Conservation (phyloP, 2,888 invertebrate species). For the Cephus spinipes region DNA sequence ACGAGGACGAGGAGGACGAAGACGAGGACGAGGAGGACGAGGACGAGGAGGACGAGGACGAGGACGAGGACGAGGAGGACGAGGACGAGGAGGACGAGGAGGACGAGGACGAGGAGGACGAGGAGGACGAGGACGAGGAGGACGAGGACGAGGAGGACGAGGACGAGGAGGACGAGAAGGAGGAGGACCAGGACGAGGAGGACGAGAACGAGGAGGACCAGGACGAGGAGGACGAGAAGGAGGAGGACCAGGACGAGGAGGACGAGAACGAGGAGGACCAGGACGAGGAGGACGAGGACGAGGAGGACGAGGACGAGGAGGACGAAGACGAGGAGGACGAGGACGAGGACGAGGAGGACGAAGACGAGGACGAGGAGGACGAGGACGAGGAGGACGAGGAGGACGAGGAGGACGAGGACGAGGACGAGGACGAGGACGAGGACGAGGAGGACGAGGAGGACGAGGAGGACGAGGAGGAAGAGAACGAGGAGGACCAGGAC, state of each 20-base stretch:
- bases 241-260: background rate
- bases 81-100: background rate
- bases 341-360: too few relatives aligned
- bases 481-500: too few relatives aligned
- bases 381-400: background rate
- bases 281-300: background rate
- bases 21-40: too few relatives aligned
- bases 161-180: background rate
- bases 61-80: constrained; percentile 1
- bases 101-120: background rate
- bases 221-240: background rate
- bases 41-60: background rate
- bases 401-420: background rate
- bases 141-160: background rate
- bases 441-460: background rate
- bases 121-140: background rate
- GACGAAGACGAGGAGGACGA: too few relatives aligned
- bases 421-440: background rate
- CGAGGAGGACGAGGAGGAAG: too few relatives aligned
- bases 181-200: background rate
- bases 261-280: too few relatives aligned
- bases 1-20: too few relatives aligned
- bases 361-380: too few relatives aligned
- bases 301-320: background rate
- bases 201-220: background rate